Evolutionary conservation across 2,888 invertebrate species (phyloP).

Genomic region (Latrodectus hesperus): DNA sequence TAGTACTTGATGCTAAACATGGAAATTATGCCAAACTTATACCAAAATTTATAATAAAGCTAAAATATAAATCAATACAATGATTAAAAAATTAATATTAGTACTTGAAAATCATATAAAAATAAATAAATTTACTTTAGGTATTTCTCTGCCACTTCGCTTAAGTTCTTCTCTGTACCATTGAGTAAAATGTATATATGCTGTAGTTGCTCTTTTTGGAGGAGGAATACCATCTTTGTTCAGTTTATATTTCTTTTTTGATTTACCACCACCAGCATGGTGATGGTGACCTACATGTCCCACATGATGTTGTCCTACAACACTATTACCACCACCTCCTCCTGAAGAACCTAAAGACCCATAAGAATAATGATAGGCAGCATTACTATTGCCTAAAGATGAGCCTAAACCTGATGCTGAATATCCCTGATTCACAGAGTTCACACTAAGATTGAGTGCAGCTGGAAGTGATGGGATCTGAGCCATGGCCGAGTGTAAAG

Average conservation of each 20-base stretch:
- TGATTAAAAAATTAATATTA: too few species aligned
- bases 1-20: too few species aligned
- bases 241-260: conserved; percentile 71
- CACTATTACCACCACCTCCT: conserved; percentile 52
- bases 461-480: conserved; percentile 70
- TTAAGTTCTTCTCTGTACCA: conserved; percentile 74
- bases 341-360: conserved; percentile 59
- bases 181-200: conserved; percentile 75
- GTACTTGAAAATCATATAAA: too few species aligned
- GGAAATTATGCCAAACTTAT: too few species aligned
- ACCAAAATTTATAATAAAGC: too few species aligned
- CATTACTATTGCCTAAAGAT: conserved; percentile 65
- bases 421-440: conserved; percentile 65
- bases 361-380: conserved; percentile 63
- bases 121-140: conserved; percentile 67
- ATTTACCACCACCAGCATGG: conserved; percentile 65
- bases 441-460: conserved; percentile 71
- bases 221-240: conserved; percentile 72
- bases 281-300: conserved; percentile 58
- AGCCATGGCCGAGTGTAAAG: conserved; percentile 70
- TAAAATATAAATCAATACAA: too few species aligned
- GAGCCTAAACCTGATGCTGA: conserved; percentile 49
- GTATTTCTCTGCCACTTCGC: conserved; percentile 73
- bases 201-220: conserved; percentile 75
- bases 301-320: conserved; percentile 54